Base-by-base conservation (phyloP, 2,888 invertebrate genomes). In the Epinotia brunnichana region DNA sequence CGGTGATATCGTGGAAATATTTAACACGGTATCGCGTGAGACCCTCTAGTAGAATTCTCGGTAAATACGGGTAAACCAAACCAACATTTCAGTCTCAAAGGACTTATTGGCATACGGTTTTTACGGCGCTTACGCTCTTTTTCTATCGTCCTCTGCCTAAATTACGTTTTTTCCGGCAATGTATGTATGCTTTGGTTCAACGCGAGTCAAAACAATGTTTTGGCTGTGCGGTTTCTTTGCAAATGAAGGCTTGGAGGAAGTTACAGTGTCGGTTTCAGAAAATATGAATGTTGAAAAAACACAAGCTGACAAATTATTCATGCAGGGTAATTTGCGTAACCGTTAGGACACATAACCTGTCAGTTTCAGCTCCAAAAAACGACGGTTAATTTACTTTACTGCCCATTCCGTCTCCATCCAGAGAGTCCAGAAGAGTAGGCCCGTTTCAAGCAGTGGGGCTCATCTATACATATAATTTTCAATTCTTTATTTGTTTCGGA, bases 141-240 rank as follows among this genome's bases (percentile, higher is more conserved):
- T 35, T 35, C 17, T 11, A 24, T 15, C 7, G 5, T 13, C 17
- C 0, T 11, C 15, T 21, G 53, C 29, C 21, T 62, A 68, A 72
- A 72, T 72, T 68, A 72, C 72, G 67, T 72, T 72, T 72, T 71
- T 72, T 56, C 62, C 59, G 60, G 54, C 44, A 48, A 21, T n/a
- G n/a, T 64, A 41, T 54, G 56, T 63, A 48, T 48, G 24, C 51
- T 60, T 39, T 62, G 44, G 62, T 57, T 57, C 5, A 10, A 24
- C 62, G 44, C 62, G 56, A 54, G 69, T 70, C 4, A n/a, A 56
- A 62, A 62, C 54, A 44, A 21, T 70, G 67, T 67, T 67, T 44
- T 29, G 19, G 19, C 29, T 56, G 35, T 29, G 29, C 29, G 19
- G 53, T 53, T 56, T 57, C 57, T 56, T 56, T 35, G 56, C 13